Percentiles rank a stretch among this genome's conserved stretches.
phyloP scores from a whole-genome alignment of 2,113 vertebrate genomes.

The Cacatua alba region DNA sequence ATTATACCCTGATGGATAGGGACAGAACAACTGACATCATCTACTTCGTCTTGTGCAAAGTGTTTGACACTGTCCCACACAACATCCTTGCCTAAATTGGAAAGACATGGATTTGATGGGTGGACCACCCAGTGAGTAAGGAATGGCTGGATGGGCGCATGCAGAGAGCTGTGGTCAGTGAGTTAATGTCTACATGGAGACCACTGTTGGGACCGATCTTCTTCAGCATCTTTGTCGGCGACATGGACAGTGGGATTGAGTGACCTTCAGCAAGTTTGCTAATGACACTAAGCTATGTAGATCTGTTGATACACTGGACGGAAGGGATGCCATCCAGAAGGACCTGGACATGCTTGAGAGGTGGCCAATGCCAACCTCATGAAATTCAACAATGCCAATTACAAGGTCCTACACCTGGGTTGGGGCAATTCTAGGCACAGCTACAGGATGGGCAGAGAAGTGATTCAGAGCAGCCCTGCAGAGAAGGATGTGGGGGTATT shows the following conservation, averaged over 20 bases:
- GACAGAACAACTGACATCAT: too few relatives aligned
- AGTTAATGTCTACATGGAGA: neutral
- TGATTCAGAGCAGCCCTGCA: neutral
- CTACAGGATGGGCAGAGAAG: neutral
- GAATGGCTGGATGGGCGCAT: neutral
- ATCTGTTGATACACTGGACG: neutral
- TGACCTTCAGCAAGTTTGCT: neutral
- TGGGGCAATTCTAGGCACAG: neutral
- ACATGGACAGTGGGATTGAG: neutral
- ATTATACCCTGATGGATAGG: too few relatives aligned
- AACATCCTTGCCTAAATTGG: too few relatives aligned
- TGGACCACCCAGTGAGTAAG: neutral
- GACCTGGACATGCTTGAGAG: neutral
- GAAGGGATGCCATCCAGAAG: neutral
- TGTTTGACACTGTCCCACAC: too few relatives aligned
- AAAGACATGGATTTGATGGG: too few relatives aligned
- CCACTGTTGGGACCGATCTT: neutral
- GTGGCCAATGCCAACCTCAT: neutral
- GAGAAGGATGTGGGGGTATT: neutral
- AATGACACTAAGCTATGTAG: neutral
- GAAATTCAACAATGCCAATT: neutral
- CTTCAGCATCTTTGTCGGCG: neutral
- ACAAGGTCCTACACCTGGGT: neutral
- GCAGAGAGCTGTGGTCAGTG: neutral
- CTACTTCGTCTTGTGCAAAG: too few relatives aligned